These are phyloP conservation scores for Malacoraja senta DNA, from an alignment of 2,797 vertebrate genomes.

Conservation along the genomic window DNA sequence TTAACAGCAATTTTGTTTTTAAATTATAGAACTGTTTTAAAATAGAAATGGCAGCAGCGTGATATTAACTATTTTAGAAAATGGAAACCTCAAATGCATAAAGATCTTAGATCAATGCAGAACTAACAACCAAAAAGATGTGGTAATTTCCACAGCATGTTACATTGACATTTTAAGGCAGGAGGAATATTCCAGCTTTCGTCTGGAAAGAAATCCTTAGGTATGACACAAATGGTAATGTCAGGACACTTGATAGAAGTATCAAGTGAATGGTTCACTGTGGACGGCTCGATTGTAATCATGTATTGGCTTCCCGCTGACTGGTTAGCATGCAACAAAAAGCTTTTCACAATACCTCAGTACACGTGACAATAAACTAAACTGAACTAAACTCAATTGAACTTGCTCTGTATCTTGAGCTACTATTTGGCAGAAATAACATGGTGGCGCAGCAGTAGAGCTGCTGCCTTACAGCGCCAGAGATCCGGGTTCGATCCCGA, in stretches of 20 bases:
- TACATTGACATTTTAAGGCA: not conserved
- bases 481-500: too few species aligned
- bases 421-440: not conserved
- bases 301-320: too few species aligned
- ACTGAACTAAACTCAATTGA: too few species aligned
- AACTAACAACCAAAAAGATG: not conserved
- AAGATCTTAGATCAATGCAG: not conserved
- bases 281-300: too few species aligned
- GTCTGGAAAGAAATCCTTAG: not conserved
- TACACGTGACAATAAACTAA: too few species aligned
- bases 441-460: too few species aligned
- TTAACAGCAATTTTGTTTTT: too few species aligned
- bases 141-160: not conserved
- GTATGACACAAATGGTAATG: not conserved
- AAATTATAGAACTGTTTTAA: not conserved
- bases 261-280: too few species aligned
- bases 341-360: too few species aligned
- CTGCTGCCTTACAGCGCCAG: too few species aligned
- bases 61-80: not conserved
- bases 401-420: not conserved
- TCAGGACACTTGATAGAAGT: not conserved
- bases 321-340: too few species aligned
- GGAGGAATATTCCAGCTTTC: not conserved
- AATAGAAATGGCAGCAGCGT: not conserved
- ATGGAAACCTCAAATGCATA: not conserved